A percentile compares a stretch with the other conserved stretches of the same genome.
Conservation (phyloP, 53 echinoderm and acorn worm genomes). For the Actinopyga echinites region DNA sequence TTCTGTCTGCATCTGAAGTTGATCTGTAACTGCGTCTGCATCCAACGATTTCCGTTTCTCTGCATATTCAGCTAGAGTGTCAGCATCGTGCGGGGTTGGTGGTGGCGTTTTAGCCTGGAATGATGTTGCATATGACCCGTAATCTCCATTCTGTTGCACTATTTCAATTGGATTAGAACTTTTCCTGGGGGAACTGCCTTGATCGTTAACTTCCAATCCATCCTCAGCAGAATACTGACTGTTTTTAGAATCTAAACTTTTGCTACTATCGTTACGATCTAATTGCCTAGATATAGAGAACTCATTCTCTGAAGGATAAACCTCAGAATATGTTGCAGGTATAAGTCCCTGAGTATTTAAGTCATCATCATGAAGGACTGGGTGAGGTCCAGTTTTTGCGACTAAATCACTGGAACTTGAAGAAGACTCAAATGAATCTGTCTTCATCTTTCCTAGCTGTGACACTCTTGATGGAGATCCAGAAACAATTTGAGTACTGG, state of each 20-base stretch:
- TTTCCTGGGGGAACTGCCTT: neutral
- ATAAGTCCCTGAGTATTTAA: conserved; percentile 27
- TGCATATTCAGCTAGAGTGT: conserved; percentile 59
- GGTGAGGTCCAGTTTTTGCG: neutral
- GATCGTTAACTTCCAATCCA: neutral
- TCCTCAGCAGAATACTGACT: neutral
- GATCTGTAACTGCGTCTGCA: conserved; percentile 66
- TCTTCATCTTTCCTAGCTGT: neutral
- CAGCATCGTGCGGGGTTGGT: conserved; percentile 69
- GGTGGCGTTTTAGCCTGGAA: conserved; percentile 91
- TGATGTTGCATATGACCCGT: conserved; percentile 54
- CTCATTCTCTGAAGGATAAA: neutral
- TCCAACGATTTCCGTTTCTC: conserved; percentile 58
- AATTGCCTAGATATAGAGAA: neutral
- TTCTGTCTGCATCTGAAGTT: conserved; percentile 56
- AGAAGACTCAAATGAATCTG: conserved; percentile 37
- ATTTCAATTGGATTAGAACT: conserved; percentile 11
- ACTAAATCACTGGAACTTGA: conserved; percentile 18
- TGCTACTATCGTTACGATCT: neutral
- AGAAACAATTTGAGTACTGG: conserved; percentile 58
- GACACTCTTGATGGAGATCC: conserved; percentile 44
- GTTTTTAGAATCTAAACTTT: neutral
- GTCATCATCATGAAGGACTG: neutral
- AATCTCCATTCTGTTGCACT: conserved; percentile 20
- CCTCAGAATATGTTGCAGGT: neutral